Conservation (phyloP, 1,140 invertebrate species). For the Diabrotica virgifera region DNA sequence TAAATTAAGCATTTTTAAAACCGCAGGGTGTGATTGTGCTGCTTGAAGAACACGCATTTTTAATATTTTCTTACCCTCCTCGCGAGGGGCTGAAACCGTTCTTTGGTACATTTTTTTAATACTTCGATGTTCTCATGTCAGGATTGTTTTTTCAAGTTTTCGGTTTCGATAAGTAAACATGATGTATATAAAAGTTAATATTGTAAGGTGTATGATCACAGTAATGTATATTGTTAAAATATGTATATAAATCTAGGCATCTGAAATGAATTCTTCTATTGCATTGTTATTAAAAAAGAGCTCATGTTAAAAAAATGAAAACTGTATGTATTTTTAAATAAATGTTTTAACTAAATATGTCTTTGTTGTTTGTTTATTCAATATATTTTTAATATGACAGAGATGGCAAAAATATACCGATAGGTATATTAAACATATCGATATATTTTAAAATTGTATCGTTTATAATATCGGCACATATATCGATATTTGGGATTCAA, state of each 20-base stretch:
- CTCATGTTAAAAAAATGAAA: conserved; percentile 1
- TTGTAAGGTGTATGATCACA: neutral
- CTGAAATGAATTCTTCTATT: neutral
- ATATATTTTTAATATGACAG: no score
- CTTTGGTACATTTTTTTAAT: conserved; percentile 6
- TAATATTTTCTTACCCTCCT: neutral
- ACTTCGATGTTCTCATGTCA: conserved; percentile 7
- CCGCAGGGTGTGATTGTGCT: conserved; percentile 18
- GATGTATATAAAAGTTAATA: neutral
- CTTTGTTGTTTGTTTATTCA: no score
- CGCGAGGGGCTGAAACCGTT: neutral
- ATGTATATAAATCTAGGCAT: conserved; percentile 5
- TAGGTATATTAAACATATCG: no score
- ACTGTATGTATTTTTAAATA: conserved; percentile 15
- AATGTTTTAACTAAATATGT: conserved; percentile 10
- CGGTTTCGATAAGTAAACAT: conserved; percentile 1
- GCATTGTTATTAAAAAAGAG: conserved; percentile 10
- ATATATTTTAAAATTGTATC: no score
- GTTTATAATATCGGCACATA: no score
- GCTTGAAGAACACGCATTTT: conserved; percentile 19
- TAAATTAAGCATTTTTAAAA: conserved; percentile 11
- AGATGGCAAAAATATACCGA: no score
- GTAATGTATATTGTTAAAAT: neutral
- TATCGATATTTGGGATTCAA: no score
- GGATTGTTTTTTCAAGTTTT: conserved; percentile 12